phyloP scores from a whole-genome alignment of 1,140 invertebrate species.

The Samia ricini region DNA sequence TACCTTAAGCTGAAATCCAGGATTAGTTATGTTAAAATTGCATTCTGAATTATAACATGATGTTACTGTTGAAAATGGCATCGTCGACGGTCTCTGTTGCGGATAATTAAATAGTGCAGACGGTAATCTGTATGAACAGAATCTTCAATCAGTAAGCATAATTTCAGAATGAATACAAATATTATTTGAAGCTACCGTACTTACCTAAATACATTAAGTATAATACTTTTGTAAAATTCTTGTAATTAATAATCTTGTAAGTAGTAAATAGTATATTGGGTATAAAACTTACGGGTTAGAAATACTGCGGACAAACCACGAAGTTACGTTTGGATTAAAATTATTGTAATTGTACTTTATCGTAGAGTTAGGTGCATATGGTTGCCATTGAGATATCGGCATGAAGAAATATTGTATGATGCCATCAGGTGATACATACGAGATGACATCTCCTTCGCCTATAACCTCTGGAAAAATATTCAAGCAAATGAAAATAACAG shows the following conservation, averaged over 20 bases:
- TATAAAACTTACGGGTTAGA: constrained; percentile 35
- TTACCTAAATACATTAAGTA: too few relatives aligned
- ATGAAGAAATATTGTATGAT: constrained; percentile 52
- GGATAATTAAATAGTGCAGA: neutral
- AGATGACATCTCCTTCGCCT: constrained; percentile 54
- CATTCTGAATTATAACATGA: neutral
- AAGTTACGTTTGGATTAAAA: constrained; percentile 18
- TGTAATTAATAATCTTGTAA: neutral
- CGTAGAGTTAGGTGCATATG: constrained; percentile 1
- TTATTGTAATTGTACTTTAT: constrained; percentile 14
- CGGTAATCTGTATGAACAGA: neutral
- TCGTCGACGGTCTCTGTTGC: neutral
- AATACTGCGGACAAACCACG: constrained; percentile 50
- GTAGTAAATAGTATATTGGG: neutral
- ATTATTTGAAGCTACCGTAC: too few relatives aligned
- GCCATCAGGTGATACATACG: constrained; percentile 48
- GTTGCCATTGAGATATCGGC: constrained; percentile 23
- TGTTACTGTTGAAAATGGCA: neutral
- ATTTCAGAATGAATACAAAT: neutral
- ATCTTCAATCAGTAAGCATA: neutral
- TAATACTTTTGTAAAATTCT: neutral
- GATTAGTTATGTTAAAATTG: neutral
- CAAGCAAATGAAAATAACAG: too few relatives aligned
- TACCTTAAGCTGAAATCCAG: constrained; percentile 1
- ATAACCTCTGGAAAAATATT: constrained; percentile 43